Evolutionary conservation across 2,113 vertebrate species (phyloP), one percentile per base, ranked within the genome.

Genomic region (Numenius arquata): DNA sequence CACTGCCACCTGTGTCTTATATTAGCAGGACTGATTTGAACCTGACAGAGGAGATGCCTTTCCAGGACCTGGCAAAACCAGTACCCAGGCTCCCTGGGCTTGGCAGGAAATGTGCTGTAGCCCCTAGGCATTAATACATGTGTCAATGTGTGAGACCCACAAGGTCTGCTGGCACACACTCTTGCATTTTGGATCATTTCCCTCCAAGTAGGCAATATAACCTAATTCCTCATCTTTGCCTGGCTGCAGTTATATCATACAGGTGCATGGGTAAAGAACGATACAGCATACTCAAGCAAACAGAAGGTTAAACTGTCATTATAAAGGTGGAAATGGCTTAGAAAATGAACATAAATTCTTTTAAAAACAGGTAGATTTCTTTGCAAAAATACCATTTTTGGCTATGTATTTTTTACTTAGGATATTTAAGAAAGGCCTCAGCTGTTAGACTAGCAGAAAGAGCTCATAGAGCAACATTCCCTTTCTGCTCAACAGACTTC

Each of bases 51-150:
- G 34, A 70, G 71, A 13, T 27, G 23, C 23, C 27, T 90, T 91
- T 61, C 71, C 74, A 93, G 66, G 29, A 47, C 23, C 52, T 58
- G 56, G 58, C 85, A 79, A 83, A 83, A 73, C 2, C 40, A 89
- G 53, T 5, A 34, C 48, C 21, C 38, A 55, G 26, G 59, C 23
- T 93, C 20, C n/a, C 48, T 2, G 4, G 22, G 29, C 29, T 86
- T 25, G 68, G 63, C 76, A 84, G 47, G 15, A 66, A 86, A 71
- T 7, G 26, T 58, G 11, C 32, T 2, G 0, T 6, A 43, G 34
- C 15, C 79, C 63, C 45, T 10, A 3, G 48, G 34, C 5, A 2
- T 40, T 75, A 47, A 53, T 41, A 41, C 32, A 27, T 0, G 0
- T 74, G 2, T 62, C 82, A 66, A 2, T 34, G 48, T 21, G 36